These are phyloP conservation scores for Sus scrofa DNA, from an alignment of 2,113 vertebrate species.

Conservation along the genomic window T2T-Sscrofa CM000817.6:34071501-34072000, in stretches of 20 bases:
- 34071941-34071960: slow-evolving; percentile 93
- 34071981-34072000: slow-evolving; percentile 94
- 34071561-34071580: slow-evolving; percentile 79
- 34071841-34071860: slow-evolving; percentile 93
- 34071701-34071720: slow-evolving; percentile 92
- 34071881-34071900: slow-evolving; percentile 94
- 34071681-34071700: slow-evolving; percentile 88
- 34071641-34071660: slow-evolving; percentile 90
- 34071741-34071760: slow-evolving; percentile 90
- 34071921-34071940: slow-evolving; percentile 93
- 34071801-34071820: slow-evolving; percentile 91
- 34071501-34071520: slow-evolving; percentile 86
- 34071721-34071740: slow-evolving; percentile 90
- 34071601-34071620: slow-evolving; percentile 83
- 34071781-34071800: slow-evolving; percentile 92
- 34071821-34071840: slow-evolving; percentile 92
- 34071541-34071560: slow-evolving; percentile 75
- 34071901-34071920: slow-evolving; percentile 94
- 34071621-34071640: slow-evolving; percentile 92
- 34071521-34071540: slow-evolving; percentile 81
- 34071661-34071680: slow-evolving; percentile 88
- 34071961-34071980: slow-evolving; percentile 93
- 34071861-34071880: slow-evolving; percentile 94
- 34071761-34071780: slow-evolving; percentile 88
- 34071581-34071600: slow-evolving; percentile 82